These are phyloP conservation scores for Sceloporus undulatus DNA, from an alignment of 2,113 vertebrate genomes.

Conservation along the genomic window DNA sequence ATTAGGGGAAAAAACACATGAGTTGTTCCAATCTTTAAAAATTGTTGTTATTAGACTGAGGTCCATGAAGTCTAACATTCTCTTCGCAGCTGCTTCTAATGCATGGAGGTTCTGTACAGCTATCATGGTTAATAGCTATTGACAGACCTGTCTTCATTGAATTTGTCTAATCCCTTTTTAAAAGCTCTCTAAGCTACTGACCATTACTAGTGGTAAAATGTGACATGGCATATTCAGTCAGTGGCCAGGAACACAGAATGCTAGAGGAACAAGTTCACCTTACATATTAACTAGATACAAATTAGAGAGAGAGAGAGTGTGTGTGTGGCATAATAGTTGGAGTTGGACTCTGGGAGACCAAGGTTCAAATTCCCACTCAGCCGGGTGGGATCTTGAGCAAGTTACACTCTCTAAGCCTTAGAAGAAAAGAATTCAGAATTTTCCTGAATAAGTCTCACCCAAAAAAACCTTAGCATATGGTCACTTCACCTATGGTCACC, in stretches of 20 bases:
- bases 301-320: not conserved
- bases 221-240: not conserved
- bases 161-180: not conserved
- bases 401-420: not conserved
- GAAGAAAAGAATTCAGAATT: no score
- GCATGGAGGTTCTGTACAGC: not conserved
- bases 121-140: not conserved
- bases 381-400: no score
- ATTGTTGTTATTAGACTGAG: no score
- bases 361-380: no score
- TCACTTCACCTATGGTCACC: no score
- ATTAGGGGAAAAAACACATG: not conserved
- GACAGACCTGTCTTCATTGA: not conserved
- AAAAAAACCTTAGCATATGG: not conserved
- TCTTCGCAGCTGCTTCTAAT: not conserved
- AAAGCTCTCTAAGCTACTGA: not conserved
- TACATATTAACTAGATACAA: not conserved
- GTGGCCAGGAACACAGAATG: not conserved
- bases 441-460: not conserved
- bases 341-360: not conserved
- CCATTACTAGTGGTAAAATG: not conserved
- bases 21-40: no score
- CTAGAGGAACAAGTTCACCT: not conserved
- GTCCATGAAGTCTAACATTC: not conserved
- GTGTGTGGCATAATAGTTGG: not conserved